Percentiles rank a stretch among this genome's conserved stretches.
phyloP scores from a whole-genome alignment of 2,797 vertebrate genomes.

The Hippoglossus hippoglossus region DNA sequence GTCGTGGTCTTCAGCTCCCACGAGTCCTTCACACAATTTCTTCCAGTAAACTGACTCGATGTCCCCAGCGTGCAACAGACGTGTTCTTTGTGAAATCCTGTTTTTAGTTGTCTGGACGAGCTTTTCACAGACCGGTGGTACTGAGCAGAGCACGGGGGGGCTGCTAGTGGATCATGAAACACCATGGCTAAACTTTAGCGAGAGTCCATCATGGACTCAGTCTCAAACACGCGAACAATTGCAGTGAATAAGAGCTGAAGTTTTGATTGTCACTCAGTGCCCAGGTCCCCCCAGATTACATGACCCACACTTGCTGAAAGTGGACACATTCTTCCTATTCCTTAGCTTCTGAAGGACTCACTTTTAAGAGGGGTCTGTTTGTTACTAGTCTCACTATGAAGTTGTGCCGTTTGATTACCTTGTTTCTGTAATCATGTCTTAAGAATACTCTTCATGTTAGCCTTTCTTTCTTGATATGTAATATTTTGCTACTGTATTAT shows the following conservation, averaged over 20 bases:
- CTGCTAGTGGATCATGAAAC: constrained; percentile 43
- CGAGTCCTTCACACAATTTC: constrained; percentile 50
- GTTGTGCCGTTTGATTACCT: constrained; percentile 78
- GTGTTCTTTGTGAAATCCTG: constrained; percentile 41
- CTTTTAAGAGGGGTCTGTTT: constrained; percentile 76
- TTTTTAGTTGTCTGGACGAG: constrained; percentile 38
- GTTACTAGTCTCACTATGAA: constrained; percentile 78
- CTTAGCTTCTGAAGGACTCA: constrained; percentile 67
- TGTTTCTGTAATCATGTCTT: constrained; percentile 82
- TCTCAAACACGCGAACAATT: constrained; percentile 39
- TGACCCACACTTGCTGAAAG: constrained; percentile 55
- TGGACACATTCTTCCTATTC: constrained; percentile 56
- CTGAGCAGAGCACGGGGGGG: constrained; percentile 32
- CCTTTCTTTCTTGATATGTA: constrained; percentile 83
- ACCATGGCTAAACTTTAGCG: constrained; percentile 31
- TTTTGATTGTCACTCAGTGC: constrained; percentile 62
- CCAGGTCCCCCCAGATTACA: constrained; percentile 47
- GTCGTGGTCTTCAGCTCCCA: constrained; percentile 56
- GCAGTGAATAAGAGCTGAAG: constrained; percentile 46
- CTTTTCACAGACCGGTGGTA: constrained; percentile 46
- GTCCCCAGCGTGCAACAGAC: constrained; percentile 38
- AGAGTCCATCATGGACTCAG: constrained; percentile 22
- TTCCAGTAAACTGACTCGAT: constrained; percentile 45
- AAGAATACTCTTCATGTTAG: constrained; percentile 79
- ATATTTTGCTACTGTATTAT: constrained; percentile 87